Evolutionary conservation across 2,888 invertebrate genomes (phyloP).

Genomic region (Polylopha cassiicola): DNA sequence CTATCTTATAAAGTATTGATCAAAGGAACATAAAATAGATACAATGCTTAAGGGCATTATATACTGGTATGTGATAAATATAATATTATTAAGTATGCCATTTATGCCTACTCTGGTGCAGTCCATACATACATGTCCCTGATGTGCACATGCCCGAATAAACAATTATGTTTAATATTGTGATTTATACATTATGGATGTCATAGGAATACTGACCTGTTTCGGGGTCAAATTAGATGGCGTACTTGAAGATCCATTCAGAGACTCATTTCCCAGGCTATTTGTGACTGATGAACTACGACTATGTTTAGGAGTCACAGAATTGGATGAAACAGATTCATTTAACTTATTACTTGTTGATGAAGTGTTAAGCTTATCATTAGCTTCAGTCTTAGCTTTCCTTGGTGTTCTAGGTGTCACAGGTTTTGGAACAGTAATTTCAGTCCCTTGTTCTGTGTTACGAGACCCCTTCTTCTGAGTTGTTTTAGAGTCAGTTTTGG

Average conservation of each 20-base stretch:
- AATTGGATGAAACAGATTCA: slow-evolving; percentile 32
- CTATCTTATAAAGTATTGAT: too few species aligned
- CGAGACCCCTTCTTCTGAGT: slow-evolving; percentile 38
- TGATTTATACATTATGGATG: too few species aligned
- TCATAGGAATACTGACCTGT: slow-evolving; percentile 56
- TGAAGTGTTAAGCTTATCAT: slow-evolving; percentile 12
- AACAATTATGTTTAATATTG: too few species aligned
- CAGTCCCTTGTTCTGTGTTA: slow-evolving; percentile 29
- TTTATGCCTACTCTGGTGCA: too few species aligned
- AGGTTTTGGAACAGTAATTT: background rate
- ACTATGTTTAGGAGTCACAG: slow-evolving; percentile 10
- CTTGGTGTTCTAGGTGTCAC: slow-evolving; percentile 9
- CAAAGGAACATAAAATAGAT: too few species aligned
- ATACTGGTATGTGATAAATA: too few species aligned
- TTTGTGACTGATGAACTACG: slow-evolving; percentile 16
- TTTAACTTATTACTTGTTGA: slow-evolving; percentile 28
- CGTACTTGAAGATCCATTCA: slow-evolving; percentile 24
- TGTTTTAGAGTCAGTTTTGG: slow-evolving; percentile 49
- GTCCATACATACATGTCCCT: too few species aligned
- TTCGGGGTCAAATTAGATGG: slow-evolving; percentile 56
- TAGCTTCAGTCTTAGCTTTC: slow-evolving; percentile 11
- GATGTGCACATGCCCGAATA: too few species aligned
- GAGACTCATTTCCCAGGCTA: slow-evolving; percentile 16
- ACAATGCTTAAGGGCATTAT: too few species aligned
- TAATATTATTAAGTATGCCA: too few species aligned